These are phyloP conservation scores for Enoplosus armatus DNA, from an alignment of 2,797 vertebrate genomes.

Conservation along the genomic window DNA sequence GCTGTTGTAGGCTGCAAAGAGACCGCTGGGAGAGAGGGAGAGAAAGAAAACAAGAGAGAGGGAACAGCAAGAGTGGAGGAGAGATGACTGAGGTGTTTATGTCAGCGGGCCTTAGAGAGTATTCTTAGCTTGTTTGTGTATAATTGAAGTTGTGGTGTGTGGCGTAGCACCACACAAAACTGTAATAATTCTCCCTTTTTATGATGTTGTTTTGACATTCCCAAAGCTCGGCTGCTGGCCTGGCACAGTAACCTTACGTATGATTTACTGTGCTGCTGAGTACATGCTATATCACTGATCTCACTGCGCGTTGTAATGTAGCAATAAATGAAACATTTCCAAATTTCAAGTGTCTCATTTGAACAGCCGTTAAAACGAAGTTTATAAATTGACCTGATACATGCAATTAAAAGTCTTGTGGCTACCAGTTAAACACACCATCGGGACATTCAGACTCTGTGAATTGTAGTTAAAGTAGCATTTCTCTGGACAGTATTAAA, in stretches of 20 bases:
- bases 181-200: constrained; percentile 82
- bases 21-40: constrained; percentile 35
- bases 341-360: constrained; percentile 14
- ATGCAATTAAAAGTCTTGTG: not conserved
- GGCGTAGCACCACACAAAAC: constrained; percentile 72
- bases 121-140: constrained; percentile 85
- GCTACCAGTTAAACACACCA: not conserved
- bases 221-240: constrained; percentile 68
- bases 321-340: constrained; percentile 5
- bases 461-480: not conserved
- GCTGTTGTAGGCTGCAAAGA: constrained; percentile 49
- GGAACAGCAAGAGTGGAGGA: constrained; percentile 47
- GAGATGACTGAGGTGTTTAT: constrained; percentile 77
- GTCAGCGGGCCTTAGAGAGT: constrained; percentile 72
- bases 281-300: constrained; percentile 49
- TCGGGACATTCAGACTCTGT: not conserved
- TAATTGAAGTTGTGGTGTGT: constrained; percentile 78
- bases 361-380: not conserved
- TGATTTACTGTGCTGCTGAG: constrained; percentile 64
- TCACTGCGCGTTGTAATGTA: constrained; percentile 35
- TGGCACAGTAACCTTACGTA: constrained; percentile 57
- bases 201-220: constrained; percentile 81
- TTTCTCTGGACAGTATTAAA: constrained; percentile 8
- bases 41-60: constrained; percentile 52
- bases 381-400: not conserved